Percentiles rank a stretch among this genome's conserved stretches.
Conservation (phyloP, 2,113 vertebrate species). For the Protomyctophum bolini region DNA sequence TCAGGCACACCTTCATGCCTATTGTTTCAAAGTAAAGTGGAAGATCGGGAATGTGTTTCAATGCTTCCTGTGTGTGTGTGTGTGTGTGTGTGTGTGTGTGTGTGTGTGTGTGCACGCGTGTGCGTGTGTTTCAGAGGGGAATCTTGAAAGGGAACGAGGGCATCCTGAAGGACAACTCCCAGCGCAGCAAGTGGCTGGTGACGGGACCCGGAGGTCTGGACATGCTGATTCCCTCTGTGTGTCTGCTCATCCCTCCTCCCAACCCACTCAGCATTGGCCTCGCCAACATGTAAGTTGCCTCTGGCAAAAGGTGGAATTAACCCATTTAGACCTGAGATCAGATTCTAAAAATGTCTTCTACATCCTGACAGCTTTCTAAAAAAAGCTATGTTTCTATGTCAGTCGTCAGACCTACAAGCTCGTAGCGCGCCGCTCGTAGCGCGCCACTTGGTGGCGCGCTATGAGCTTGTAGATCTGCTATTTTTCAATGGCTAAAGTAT, state of each 20-base stretch:
- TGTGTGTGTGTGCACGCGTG: not conserved
- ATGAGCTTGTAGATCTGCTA: no score
- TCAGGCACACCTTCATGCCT: not conserved
- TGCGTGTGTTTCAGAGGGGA: constrained; percentile 79
- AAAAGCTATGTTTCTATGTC: no score
- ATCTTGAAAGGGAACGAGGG: constrained; percentile 91
- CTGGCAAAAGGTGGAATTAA: not conserved
- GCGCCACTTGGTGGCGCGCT: no score
- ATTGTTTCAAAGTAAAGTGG: not conserved
- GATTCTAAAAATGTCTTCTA: no score
- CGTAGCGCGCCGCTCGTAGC: no score
- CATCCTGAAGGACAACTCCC: constrained; percentile 92
- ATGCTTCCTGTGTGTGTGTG: not conserved
- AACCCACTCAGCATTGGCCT: constrained; percentile 88
- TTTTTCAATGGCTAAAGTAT: no score
- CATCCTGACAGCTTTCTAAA: no score
- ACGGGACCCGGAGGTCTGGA: constrained; percentile 94
- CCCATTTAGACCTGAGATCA: no score
- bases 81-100: not conserved
- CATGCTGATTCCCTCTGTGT: constrained; percentile 94
- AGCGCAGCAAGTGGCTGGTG: constrained; percentile 97
- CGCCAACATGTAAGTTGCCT: constrained; percentile 86
- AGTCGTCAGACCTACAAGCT: no score
- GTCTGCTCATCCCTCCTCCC: constrained; percentile 91
- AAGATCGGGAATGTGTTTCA: not conserved